These are phyloP conservation scores for Chironex yamaguchii DNA, from an alignment of 30 jellyfish, hydroid and myxozoan genomes.

Conservation along the genomic window DNA sequence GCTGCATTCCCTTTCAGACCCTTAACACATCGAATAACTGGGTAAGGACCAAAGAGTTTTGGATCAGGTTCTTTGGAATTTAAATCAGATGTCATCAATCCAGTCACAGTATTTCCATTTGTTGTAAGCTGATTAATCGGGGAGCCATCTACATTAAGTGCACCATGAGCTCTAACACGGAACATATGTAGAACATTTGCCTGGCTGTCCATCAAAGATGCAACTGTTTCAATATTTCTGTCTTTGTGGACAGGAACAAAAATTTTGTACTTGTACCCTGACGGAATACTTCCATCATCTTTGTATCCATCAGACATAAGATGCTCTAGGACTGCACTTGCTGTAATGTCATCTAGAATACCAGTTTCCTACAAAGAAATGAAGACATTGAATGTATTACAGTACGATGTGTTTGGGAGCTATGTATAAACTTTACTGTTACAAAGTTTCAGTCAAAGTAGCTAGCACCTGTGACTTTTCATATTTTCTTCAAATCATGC, in stretches of 20 bases:
- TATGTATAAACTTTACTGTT: too few species aligned
- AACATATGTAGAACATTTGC: constrained; percentile 61
- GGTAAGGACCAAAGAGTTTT: constrained; percentile 84
- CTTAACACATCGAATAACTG: constrained; percentile 80
- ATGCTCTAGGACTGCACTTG: constrained; percentile 30
- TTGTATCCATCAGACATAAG: constrained; percentile 76
- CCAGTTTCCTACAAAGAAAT: constrained; percentile 45
- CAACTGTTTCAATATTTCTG: constrained; percentile 77
- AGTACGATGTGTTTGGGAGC: too few species aligned
- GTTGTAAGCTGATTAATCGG: constrained; percentile 80
- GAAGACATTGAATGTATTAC: too few species aligned
- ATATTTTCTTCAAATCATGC: too few species aligned
- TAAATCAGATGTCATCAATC: constrained; percentile 77
- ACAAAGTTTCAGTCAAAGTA: too few species aligned
- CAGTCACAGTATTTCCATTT: constrained; percentile 89
- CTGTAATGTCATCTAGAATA: constrained; percentile 64
- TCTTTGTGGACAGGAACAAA: constrained; percentile 80
- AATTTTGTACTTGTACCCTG: constrained; percentile 73
- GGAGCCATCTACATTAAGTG: constrained; percentile 30
- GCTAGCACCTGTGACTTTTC: too few species aligned
- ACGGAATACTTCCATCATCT: constrained; percentile 78
- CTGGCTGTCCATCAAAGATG: constrained; percentile 58
- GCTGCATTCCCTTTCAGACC: constrained; percentile 86
- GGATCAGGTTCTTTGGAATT: constrained; percentile 76
- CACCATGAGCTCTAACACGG: constrained; percentile 78